These are phyloP conservation scores for Drosophila willistoni DNA, from an alignment of 1,140 invertebrate genomes.

Conservation along the genomic window DNA sequence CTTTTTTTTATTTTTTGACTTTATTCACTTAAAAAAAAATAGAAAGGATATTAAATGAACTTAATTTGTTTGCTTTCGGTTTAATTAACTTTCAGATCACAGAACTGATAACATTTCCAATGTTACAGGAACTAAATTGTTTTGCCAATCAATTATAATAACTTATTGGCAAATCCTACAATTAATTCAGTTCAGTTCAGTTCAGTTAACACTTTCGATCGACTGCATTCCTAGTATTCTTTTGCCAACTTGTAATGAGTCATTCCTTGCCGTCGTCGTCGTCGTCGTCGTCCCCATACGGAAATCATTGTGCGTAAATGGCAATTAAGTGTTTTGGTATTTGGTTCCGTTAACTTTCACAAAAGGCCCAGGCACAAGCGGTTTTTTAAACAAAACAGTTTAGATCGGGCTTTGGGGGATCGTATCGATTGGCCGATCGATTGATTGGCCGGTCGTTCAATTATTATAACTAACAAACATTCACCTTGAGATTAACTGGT, in stretches of 20 bases:
- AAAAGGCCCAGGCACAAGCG: conserved; percentile 9
- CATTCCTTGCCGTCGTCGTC: background rate
- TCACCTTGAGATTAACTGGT: conserved; percentile 36
- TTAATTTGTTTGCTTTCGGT: too few species aligned
- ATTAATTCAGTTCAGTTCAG: background rate
- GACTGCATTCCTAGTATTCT: conserved; percentile 10
- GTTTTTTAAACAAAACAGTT: too few species aligned
- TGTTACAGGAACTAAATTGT: conserved; percentile 2
- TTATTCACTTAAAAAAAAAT: too few species aligned
- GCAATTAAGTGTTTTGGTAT: conserved; percentile 17
- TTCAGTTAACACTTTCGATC: background rate
- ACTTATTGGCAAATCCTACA: background rate
- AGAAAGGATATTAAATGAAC: too few species aligned
- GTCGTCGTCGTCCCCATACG: conserved; percentile 12
- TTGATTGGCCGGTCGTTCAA: conserved; percentile 25
- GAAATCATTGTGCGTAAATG: conserved; percentile 30
- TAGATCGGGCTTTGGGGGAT: background rate
- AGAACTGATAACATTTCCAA: background rate
- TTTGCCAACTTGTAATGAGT: background rate
- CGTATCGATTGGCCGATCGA: conserved; percentile 26
- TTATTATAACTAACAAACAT: conserved; percentile 19
- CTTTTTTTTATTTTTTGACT: too few species aligned
- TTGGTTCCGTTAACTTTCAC: conserved; percentile 51
- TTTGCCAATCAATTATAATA: background rate
- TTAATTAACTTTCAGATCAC: too few species aligned